Base-by-base conservation (phyloP, 2,888 invertebrate genomes). In the Plagodis dolabraria region DNA sequence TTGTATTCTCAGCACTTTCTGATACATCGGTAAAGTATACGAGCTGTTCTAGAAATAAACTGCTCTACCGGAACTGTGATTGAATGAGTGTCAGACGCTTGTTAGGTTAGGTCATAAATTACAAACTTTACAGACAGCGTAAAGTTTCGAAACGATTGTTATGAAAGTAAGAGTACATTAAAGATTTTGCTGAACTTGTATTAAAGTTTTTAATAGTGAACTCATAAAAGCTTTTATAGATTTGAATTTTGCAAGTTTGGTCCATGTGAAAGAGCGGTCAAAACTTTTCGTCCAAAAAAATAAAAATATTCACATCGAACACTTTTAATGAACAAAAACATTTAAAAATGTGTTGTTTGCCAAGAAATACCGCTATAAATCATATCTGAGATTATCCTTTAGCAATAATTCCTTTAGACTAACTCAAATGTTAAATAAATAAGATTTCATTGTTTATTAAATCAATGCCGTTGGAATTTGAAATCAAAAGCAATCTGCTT, bases 401-500 rank as follows among this genome's bases (percentile, higher is more conserved):
- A 60, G 50, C 36, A 40, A 50, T 53, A 69, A 64, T 65, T 67
- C 38, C 53, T 56, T 64, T 50, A 48, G 48, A 55, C 38, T 57
- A 61, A 64, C 61, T 55, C 43, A 34, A 62, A 47, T 43, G 45
- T 58, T 66, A 65, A 70, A 69, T 65, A 70, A 72, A 76, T 67
- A 74, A 72, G 72, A 75, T 74, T 70, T 72, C 53, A 45, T 57
- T 82, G 77, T 83, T 83, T 82, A 85, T 84, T 82, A 82, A 89
- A 87, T 88, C 87, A 86, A 86, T 86, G 82, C 76, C 77, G 82
- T 79, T 76, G 82, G 84, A 87, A 89, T 87, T 86, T 79, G 80
- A 82, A 90, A 91, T 91, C 86, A 87, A 87, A 87, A 89, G 89
- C 87, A 91, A 91, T 91, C 86, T 89, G 85, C 82, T 80, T 82